Conservation (phyloP, 2,113 vertebrate genomes). For the Leuciscus idus region DNA sequence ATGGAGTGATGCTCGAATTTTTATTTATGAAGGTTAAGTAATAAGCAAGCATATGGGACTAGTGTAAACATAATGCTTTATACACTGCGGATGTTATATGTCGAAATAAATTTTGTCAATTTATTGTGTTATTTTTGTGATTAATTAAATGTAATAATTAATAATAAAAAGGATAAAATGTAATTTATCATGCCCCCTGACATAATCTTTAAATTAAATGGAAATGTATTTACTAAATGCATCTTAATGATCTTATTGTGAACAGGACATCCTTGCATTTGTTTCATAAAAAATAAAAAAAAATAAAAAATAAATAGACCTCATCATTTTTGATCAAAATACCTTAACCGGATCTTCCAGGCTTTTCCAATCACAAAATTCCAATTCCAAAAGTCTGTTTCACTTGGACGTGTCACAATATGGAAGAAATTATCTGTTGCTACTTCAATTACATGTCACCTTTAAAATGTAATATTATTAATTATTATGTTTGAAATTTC, state of each 20-base stretch:
- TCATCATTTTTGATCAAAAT: no score
- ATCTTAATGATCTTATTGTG: no score
- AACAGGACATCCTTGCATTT: no score
- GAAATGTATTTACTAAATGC: no score
- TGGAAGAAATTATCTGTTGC: background rate
- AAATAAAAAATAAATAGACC: no score
- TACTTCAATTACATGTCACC: background rate
- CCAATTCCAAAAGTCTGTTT: background rate
- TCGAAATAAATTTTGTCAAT: background rate
- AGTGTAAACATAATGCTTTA: background rate
- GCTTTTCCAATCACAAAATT: no score
- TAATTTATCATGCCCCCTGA: background rate
- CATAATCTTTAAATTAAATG: no score
- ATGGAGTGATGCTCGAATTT: background rate
- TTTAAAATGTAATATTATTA: background rate
- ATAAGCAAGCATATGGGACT: background rate
- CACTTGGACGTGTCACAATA: background rate
- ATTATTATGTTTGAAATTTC: background rate
- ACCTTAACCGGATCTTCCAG: no score
- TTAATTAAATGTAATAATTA: background rate
- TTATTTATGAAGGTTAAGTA: conserved; percentile 9
- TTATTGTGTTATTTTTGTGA: background rate
- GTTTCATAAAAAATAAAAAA: no score
- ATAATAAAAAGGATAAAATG: background rate
- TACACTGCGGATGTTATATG: background rate